phyloP scores from a whole-genome alignment of 2,113 vertebrate genomes.

The Calcarius ornatus region DNA sequence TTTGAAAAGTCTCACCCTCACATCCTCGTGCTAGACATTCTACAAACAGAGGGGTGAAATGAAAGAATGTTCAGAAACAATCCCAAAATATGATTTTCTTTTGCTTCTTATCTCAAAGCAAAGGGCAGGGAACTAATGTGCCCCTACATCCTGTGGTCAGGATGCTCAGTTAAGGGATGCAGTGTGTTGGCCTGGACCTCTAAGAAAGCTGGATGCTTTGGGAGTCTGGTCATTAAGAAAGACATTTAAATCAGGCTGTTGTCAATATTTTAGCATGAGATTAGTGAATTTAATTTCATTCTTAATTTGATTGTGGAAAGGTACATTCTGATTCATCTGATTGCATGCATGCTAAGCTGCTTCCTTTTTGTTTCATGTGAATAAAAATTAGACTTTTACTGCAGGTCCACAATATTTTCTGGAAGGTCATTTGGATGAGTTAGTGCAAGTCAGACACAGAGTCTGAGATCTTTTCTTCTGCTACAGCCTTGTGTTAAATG shows the following conservation, averaged over 20 bases:
- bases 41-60: not conserved
- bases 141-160: not conserved
- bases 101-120: not conserved
- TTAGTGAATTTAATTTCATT: not conserved
- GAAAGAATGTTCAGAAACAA: not conserved
- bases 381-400: not conserved
- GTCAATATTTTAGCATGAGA: not conserved
- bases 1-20: not conserved
- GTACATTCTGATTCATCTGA: not conserved
- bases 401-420: not conserved
- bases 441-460: not conserved
- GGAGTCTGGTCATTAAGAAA: not conserved
- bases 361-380: not conserved
- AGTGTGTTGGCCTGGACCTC: not conserved
- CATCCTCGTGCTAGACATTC: not conserved
- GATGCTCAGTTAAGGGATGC: not conserved
- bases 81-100: not conserved
- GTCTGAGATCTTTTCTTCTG: not conserved
- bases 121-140: not conserved
- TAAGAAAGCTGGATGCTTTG: not conserved
- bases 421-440: not conserved
- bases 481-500: not conserved
- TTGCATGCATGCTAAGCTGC: not conserved
- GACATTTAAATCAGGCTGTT: not conserved
- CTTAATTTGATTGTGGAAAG: not conserved